Evolutionary conservation across 2,113 vertebrate species (phyloP).

Genomic region (Psammodynastes pulverulentus): DNA sequence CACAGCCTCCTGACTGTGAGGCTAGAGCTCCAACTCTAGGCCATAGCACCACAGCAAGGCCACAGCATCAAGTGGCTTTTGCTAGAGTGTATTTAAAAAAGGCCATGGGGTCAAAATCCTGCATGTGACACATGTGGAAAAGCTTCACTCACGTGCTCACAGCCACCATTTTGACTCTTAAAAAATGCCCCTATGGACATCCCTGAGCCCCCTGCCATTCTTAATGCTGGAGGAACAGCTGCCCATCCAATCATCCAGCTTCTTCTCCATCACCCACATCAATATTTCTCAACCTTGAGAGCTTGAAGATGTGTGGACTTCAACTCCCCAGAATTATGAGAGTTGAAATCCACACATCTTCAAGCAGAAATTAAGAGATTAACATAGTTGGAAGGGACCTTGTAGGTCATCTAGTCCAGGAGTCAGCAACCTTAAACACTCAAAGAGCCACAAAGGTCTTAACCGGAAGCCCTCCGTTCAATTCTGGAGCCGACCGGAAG

Average conservation of each 20-base stretch:
- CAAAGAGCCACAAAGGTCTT: too few relatives aligned
- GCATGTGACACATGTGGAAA: background rate
- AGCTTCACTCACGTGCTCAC: background rate
- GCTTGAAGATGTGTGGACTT: background rate
- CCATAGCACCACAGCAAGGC: too few relatives aligned
- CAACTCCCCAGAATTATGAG: background rate
- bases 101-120: background rate
- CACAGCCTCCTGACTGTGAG: too few relatives aligned
- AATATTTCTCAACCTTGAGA: background rate
- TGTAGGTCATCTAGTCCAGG: too few relatives aligned
- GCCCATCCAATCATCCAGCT: background rate
- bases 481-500: too few relatives aligned
- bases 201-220: background rate
- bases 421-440: too few relatives aligned
- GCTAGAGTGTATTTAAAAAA: background rate
- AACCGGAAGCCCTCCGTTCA: too few relatives aligned
- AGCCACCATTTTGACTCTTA: background rate
- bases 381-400: too few relatives aligned
- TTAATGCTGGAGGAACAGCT: background rate
- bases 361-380: too few relatives aligned
- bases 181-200: background rate
- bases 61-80: background rate
- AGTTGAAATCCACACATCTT: too few relatives aligned
- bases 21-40: too few relatives aligned
- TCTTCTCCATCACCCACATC: background rate